Conservation (phyloP, 2,113 vertebrate genomes). For the Jaculus jaculus region DNA sequence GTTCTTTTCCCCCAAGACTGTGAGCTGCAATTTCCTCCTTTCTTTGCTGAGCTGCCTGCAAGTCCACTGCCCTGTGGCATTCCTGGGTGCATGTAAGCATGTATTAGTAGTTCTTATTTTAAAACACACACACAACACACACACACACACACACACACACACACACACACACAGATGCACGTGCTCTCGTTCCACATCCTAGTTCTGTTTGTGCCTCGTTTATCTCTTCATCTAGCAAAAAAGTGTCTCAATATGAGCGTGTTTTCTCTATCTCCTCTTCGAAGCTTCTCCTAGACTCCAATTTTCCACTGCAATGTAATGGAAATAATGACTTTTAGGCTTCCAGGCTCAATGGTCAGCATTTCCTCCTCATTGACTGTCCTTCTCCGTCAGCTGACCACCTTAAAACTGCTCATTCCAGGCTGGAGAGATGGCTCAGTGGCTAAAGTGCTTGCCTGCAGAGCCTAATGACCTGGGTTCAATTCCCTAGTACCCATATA, state of each 20-base stretch:
- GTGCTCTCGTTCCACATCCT: background rate
- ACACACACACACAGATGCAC: background rate
- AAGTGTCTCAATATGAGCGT: background rate
- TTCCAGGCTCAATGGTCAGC: background rate
- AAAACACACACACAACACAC: too few species aligned
- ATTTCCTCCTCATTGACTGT: background rate
- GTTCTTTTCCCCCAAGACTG: background rate
- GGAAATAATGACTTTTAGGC: background rate
- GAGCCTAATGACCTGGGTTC: too few species aligned
- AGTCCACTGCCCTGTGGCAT: background rate
- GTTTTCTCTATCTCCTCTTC: background rate
- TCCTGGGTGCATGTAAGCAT: background rate
- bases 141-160: background rate
- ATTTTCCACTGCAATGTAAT: background rate
- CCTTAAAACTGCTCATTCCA: background rate
- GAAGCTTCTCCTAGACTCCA: background rate
- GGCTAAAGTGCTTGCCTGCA: too few species aligned
- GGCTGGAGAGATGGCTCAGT: too few species aligned
- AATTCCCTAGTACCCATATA: too few species aligned
- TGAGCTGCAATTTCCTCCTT: background rate
- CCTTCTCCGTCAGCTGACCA: background rate
- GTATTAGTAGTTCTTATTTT: background rate
- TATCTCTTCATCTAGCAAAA: background rate
- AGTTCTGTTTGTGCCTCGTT: conserved; percentile 15
- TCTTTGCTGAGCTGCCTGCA: background rate